Conservation (phyloP, 2,888 invertebrate species). For the Flexamia atlantica region DNA sequence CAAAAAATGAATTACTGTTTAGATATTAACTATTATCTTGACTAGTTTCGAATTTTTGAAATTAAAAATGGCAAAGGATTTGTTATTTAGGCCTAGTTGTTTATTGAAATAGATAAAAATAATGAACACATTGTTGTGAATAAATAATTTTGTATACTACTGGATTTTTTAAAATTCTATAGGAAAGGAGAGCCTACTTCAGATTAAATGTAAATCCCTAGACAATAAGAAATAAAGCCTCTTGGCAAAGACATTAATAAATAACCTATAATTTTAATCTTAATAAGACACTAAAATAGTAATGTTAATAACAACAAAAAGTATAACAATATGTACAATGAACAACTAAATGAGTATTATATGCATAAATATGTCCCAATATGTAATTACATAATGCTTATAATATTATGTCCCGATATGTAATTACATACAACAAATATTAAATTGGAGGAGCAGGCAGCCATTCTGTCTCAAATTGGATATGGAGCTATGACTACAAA, state of each 20-base stretch:
- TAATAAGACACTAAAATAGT: not conserved
- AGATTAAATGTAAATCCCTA: too few relatives aligned
- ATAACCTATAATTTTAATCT: not conserved
- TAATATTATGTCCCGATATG: not conserved
- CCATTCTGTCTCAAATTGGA: constrained; percentile 36
- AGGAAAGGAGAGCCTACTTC: too few relatives aligned
- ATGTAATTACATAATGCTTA: not conserved
- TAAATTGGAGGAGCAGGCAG: constrained; percentile 35
- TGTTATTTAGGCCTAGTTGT: too few relatives aligned
- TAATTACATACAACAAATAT: constrained; percentile 46
- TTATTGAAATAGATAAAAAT: too few relatives aligned
- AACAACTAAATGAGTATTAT: constrained; percentile 20
- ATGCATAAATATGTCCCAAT: constrained; percentile 7
- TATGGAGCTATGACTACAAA: constrained; percentile 44
- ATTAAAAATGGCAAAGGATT: too few relatives aligned
- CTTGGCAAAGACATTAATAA: not conserved
- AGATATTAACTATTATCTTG: too few relatives aligned
- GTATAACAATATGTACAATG: constrained; percentile 3
- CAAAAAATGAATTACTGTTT: too few relatives aligned
- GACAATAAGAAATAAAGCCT: not conserved
- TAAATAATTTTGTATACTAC: too few relatives aligned
- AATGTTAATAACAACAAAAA: not conserved
- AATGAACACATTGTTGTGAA: too few relatives aligned
- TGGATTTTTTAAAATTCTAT: too few relatives aligned
- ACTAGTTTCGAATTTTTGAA: too few relatives aligned